Base-by-base conservation (phyloP, 2,888 invertebrate species). In the Acanthoscelides obtectus region DNA sequence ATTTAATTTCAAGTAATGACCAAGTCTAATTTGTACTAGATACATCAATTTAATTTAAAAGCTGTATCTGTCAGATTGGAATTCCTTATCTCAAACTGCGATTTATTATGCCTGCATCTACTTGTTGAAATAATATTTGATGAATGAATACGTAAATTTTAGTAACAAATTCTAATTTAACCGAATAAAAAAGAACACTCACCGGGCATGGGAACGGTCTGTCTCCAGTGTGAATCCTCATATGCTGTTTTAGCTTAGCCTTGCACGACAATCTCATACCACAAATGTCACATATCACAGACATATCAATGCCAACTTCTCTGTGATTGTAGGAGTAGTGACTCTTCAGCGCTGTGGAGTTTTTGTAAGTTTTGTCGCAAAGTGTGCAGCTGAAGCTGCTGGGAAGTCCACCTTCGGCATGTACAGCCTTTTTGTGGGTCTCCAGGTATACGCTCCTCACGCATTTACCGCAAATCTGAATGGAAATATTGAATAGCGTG, bases 181-280 rank as follows among this genome's bases (percentile, higher is more conserved):
- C n/a, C n/a, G n/a, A n/a, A n/a, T n/a, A 25, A 12, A 45, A 45
- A 45, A 12, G 12, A 45, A 45, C 17, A 45, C 45, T 45, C 21
- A 77, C 74, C 0, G 74, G 74, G 69, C 80, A 81, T 17, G 72
- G 70, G 72, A 75, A 79, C 1, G 89, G 88, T 75, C 87, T 88
- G 22, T 87, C 84, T 5, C 87, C 87, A 0, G 84, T 84, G 76
- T 89, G 89, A 68, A 86, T 86, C 22, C 86, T 81, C 67, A 86
- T 85, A 74, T 89, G 89, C 21, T 86, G 82, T 8, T 80, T 80
- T 68, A 83, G 75, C 73, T 81, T 81, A 20, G 81, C 81, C 74
- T 81, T 83, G 69, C 81, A 83, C 0, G 81, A 83, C 70, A 84
- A 82, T 69, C 80, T 78, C 75, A 74, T 69, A 8, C 74, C 74